Base-by-base conservation (phyloP, 2,888 invertebrate genomes). In the Sesia apiformis region DNA sequence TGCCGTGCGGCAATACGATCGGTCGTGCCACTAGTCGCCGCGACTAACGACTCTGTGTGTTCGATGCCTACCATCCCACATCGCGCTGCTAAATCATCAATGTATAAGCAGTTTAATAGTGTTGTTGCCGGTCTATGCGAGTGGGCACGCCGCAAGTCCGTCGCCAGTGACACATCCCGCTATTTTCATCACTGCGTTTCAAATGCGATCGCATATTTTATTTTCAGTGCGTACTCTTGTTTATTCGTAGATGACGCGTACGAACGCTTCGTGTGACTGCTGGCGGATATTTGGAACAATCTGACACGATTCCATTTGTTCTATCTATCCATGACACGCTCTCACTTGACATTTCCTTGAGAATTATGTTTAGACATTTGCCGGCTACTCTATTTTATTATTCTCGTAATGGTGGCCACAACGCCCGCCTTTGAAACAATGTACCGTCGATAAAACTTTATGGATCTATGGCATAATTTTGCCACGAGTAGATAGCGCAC, bases 151-250 rank as follows among this genome's bases (percentile, higher is more conserved):
- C 23, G 41, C 41, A 40, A 40, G 57, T 58, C 62, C 65, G 64
- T 67, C 66, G 67, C 62, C 65, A 65, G 74, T 83, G 83, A 85
- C 82, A 85, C 80, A 81, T 65, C 56, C 56, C 57, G 70, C 71
- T 86, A 84, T 86, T 86, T 82, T 67, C 60, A 77, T 70, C 70
- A 60, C 68, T 76, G 76, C 78, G 81, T 80, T 81, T 79, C 78
- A 68, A 78, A 83, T 79, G 78, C 75, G 79, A 85, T 84, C 82
- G 78, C 78, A 81, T 77, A 77, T 85, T 84, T 84, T 86, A 87
- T 84, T 87, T 84, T 81, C 80, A 81, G 78, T 82, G 73, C 76
- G 81, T 82, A 83, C 78, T 80, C 77, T 70, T 72, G 79, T 84
- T 83, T 84, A 84, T 85, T 84, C 76, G 81, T 78, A 78, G 84